These are phyloP conservation scores for Myocastor coypus DNA, from an alignment of 2,113 vertebrate genomes.

Conservation along the genomic window DNA sequence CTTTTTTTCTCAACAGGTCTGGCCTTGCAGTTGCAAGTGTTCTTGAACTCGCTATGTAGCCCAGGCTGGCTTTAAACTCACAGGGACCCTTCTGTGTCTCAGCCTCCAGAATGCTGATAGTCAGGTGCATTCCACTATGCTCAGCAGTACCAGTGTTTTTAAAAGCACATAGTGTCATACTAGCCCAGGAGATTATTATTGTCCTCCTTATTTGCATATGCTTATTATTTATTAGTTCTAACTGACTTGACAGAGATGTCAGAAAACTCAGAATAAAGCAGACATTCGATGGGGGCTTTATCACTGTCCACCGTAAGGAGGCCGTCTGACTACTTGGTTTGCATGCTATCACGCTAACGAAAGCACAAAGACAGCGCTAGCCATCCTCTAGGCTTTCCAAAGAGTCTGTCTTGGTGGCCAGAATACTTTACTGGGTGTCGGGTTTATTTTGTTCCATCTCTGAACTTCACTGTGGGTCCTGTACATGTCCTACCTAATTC, in stretches of 20 bases:
- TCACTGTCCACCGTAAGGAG: not conserved
- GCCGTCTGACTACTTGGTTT: not conserved
- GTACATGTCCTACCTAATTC: not conserved
- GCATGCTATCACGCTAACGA: not conserved
- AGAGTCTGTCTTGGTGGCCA: not conserved
- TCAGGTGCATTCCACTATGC: not conserved
- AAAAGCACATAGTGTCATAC: not conserved
- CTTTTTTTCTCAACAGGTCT: not conserved
- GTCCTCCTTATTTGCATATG: not conserved
- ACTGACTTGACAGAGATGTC: not conserved
- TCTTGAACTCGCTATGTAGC: not conserved
- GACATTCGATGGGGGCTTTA: not conserved
- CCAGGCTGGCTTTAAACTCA: not conserved
- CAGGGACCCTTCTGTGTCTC: not conserved
- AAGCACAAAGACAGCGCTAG: fast-evolving
- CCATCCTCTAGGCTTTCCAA: not conserved
- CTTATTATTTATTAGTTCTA: not conserved
- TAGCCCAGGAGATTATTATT: not conserved
- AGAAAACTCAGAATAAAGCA: not conserved
- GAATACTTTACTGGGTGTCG: not conserved
- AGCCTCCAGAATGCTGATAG: not conserved
- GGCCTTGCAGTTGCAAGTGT: not conserved
- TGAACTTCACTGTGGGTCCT: not conserved
- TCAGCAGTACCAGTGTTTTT: not conserved
- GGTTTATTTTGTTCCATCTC: not conserved